Conservation (phyloP, 2,888 invertebrate species). For the Euspilapteryx auroguttella region DNA sequence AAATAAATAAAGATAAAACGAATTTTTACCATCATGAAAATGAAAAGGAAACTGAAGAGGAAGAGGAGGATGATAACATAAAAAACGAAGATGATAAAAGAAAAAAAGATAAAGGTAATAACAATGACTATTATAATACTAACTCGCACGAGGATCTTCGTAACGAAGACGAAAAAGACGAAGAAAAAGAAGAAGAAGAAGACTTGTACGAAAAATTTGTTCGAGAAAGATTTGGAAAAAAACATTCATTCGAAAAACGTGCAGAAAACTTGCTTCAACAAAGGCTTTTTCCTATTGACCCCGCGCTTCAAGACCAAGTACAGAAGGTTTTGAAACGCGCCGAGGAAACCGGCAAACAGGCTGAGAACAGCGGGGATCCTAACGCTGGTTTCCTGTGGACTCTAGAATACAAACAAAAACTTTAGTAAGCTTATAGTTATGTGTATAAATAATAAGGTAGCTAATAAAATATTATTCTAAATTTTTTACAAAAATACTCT, state of each 20-base stretch:
- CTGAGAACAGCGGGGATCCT: conserved; percentile 37
- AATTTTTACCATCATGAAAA: conserved; percentile 16
- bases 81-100: conserved; percentile 10
- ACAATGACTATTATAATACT: no score
- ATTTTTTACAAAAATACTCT: no score
- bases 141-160: no score
- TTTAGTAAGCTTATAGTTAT: no score
- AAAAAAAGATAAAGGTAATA: conserved; percentile 13
- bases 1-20: conserved; percentile 13
- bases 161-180: conserved; percentile 2
- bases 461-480: no score
- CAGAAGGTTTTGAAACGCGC: conserved; percentile 39
- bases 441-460: no score
- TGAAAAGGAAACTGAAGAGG: conserved; percentile 15
- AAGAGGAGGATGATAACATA: conserved; percentile 9
- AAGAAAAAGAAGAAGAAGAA: conserved; percentile 21
- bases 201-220: conserved; percentile 52
- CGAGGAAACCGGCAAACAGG: conserved; percentile 32
- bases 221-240: conserved; percentile 43
- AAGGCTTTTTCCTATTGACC: conserved; percentile 16
- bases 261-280: conserved; percentile 23
- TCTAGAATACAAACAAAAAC: conserved; percentile 49
- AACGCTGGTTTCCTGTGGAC: conserved; percentile 57
- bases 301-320: conserved; percentile 26
- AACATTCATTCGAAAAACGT: conserved; percentile 26